Base-by-base conservation (phyloP, 2,113 vertebrate species). In the Cebus imitator region DNA sequence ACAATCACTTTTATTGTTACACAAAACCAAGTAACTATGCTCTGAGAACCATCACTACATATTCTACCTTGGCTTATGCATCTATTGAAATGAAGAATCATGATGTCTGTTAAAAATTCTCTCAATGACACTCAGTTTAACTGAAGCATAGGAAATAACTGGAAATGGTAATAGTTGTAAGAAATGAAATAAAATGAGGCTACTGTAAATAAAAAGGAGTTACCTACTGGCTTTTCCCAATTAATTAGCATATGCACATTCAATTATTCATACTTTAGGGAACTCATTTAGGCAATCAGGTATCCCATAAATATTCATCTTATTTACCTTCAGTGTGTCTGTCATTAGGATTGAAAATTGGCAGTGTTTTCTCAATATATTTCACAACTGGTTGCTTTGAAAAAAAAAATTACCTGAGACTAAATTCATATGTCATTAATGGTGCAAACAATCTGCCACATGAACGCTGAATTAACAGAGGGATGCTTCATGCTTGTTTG, bases 381-480 rank as follows among this genome's bases (percentile, higher is more conserved):
- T 98, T 98, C 98, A 98, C 98, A 98, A 99, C 61, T 20, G 91
- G 90, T 98, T 98, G 98, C 98, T 95, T 98, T 97, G 95, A 98
- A 98, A 98, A 64, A 64, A 64, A 98, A 97, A 98, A 98, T 97
- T 98, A 97, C 97, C 98, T 98, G 93, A 55, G 85, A 92, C 80
- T 98, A 97, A 97, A 97, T 96, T 97, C 86, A 21, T 98, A 97
- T 97, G 95, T 97, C 68, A 94, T 98, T 98, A 99, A 97, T 94
- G 78, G 95, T 91, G 94, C 98, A 98, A 98, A 97, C 32, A 17
- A 97, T 94, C 93, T 93, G 78, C 89, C 93, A 87, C 45, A 87
- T 83, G 97, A 96, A 98, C 94, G 93, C 43, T 90, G 97, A 98
- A 97, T 98, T 98, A 98, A 61, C 21, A n/a, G 93, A 96, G 70